A percentile compares a stretch with the other conserved stretches of the same genome.
Evolutionary conservation across 2,888 invertebrate species (phyloP).

Genomic region (Agapetus fuscipes): DNA sequence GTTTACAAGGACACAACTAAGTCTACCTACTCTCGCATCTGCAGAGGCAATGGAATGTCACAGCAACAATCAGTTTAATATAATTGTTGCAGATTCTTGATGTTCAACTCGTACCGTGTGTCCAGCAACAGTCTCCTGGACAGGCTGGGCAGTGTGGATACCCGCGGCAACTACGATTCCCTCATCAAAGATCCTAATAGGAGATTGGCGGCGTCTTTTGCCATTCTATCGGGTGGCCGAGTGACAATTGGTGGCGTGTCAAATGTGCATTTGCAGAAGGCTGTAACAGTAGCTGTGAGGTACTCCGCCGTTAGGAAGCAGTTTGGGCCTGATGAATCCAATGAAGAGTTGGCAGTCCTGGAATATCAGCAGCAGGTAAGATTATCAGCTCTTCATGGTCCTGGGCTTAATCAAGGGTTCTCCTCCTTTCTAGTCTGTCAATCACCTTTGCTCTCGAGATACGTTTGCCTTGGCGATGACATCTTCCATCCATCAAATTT

Average conservation of each 20-base stretch:
- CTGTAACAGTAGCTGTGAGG: constrained; percentile 72
- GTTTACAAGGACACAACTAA: no score
- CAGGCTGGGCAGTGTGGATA: constrained; percentile 76
- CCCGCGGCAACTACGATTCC: constrained; percentile 71
- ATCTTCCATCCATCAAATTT: no score
- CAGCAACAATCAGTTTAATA: no score
- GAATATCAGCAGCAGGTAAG: constrained; percentile 87
- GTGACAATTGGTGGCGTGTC: constrained; percentile 33
- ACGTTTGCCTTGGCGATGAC: no score
- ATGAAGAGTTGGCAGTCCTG: constrained; percentile 70
- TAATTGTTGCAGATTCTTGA: constrained; percentile 46
- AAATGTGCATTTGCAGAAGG: constrained; percentile 55
- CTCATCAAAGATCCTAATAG: constrained; percentile 73
- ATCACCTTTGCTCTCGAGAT: no score
- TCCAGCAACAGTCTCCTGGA: constrained; percentile 73
- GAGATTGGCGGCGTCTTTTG: constrained; percentile 74
- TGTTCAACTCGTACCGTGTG: constrained; percentile 71
- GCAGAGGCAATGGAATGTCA: no score
- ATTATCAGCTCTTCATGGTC: no score
- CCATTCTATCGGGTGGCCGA: constrained; percentile 59
- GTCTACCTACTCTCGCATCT: no score
- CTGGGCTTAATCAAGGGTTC: no score
- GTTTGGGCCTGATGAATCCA: constrained; percentile 64
- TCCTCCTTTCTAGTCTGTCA: no score
- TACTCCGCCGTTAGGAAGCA: constrained; percentile 82